These are phyloP conservation scores for Lampris incognitus DNA, from an alignment of 2,113 vertebrate species.

Conservation along the genomic window DNA sequence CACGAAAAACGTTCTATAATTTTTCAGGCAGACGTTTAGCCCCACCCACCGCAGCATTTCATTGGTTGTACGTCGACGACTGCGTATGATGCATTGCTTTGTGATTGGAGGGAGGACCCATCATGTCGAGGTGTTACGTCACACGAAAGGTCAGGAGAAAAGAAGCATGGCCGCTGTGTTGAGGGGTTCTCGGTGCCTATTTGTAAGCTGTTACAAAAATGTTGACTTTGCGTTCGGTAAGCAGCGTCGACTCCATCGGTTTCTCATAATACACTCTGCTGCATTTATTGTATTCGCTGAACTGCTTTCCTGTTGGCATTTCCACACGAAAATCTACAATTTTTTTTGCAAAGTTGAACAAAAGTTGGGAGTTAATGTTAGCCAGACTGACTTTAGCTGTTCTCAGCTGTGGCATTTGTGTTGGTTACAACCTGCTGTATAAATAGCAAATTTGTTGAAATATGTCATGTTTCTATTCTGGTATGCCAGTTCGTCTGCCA, in stretches of 20 bases:
- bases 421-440: background rate
- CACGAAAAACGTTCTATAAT: no score
- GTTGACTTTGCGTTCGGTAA: constrained; percentile 78
- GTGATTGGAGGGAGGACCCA: constrained; percentile 56
- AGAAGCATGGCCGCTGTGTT: constrained; percentile 85
- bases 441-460: background rate
- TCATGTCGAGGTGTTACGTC: constrained; percentile 44
- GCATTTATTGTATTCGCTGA: background rate
- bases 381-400: background rate
- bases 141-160: constrained; percentile 68
- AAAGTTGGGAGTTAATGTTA: constrained; percentile 32
- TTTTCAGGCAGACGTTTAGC: background rate
- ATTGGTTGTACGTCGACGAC: constrained; percentile 53
- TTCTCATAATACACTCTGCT: background rate
- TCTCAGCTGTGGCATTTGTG: background rate
- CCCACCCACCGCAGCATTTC: constrained; percentile 33
- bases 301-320: background rate
- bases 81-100: background rate
- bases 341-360: constrained; percentile 4
- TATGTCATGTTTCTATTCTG: background rate
- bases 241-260: background rate
- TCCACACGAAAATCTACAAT: background rate
- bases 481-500: background rate
- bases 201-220: constrained; percentile 75
- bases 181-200: constrained; percentile 73